Evolutionary conservation across 2,888 invertebrate genomes (phyloP).

Genomic region (Patella pellucida): DNA sequence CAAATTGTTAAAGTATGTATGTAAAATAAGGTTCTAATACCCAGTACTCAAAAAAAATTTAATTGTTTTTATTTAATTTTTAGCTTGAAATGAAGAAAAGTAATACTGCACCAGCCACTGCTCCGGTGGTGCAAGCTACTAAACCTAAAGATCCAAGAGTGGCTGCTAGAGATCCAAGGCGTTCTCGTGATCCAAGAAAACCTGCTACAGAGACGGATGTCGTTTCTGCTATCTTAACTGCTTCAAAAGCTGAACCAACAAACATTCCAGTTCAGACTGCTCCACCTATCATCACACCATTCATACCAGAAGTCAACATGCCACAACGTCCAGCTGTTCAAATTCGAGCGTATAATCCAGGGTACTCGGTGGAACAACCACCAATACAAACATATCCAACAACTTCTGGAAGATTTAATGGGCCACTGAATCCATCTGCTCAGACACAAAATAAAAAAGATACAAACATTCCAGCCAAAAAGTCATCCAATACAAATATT

Average conservation of each 20-base stretch:
- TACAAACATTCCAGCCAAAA: background rate
- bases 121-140: background rate
- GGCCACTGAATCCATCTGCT: no score
- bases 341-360: no score
- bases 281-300: constrained; percentile 8
- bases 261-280: background rate
- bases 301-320: background rate
- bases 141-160: constrained; percentile 35
- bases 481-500: background rate
- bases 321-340: no score
- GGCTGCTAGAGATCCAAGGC: constrained; percentile 36
- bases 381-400: no score
- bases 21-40: no score
- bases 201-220: background rate
- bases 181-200: constrained; percentile 16
- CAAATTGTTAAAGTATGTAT: no score
- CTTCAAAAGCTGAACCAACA: constrained; percentile 13
- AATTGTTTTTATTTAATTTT: background rate
- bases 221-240: background rate
- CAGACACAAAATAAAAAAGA: background rate
- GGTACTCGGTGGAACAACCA: no score
- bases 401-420: no score
- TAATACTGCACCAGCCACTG: background rate
- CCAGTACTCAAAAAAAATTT: no score
- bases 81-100: background rate